A percentile compares a stretch with the other conserved stretches of the same genome.
Evolutionary conservation across 2,113 vertebrate genomes (phyloP).

Genomic region (Microcebus jonahi): DNA sequence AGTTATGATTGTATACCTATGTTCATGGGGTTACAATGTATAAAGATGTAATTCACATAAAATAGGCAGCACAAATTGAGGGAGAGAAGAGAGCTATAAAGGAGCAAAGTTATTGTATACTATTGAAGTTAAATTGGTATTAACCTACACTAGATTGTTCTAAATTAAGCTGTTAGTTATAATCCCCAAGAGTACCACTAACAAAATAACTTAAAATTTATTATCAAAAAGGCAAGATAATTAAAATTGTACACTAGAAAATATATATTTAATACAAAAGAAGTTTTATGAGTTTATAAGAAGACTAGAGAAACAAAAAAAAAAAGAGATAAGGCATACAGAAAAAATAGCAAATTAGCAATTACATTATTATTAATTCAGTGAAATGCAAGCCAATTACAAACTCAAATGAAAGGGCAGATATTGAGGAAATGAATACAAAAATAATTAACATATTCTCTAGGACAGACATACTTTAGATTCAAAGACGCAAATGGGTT

Average conservation of each 20-base stretch:
- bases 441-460: neutral
- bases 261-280: neutral
- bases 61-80: slow-evolving; percentile 41
- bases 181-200: neutral
- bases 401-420: neutral
- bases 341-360: neutral
- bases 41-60: slow-evolving; percentile 44
- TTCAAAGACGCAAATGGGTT: neutral
- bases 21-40: neutral
- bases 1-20: slow-evolving; percentile 38
- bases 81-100: neutral
- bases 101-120: neutral
- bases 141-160: slow-evolving; percentile 23
- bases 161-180: slow-evolving; percentile 27
- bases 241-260: neutral
- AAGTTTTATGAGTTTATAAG: neutral
- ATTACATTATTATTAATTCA: neutral
- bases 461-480: neutral
- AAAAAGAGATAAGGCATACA: neutral
- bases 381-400: neutral
- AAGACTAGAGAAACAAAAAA: neutral
- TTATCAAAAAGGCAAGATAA: neutral
- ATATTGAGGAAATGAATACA: neutral
- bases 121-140: slow-evolving; percentile 36
- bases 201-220: slow-evolving; percentile 38